Conservation (phyloP, 1,140 invertebrate species). For the Himalopsyche phryganea region DNA sequence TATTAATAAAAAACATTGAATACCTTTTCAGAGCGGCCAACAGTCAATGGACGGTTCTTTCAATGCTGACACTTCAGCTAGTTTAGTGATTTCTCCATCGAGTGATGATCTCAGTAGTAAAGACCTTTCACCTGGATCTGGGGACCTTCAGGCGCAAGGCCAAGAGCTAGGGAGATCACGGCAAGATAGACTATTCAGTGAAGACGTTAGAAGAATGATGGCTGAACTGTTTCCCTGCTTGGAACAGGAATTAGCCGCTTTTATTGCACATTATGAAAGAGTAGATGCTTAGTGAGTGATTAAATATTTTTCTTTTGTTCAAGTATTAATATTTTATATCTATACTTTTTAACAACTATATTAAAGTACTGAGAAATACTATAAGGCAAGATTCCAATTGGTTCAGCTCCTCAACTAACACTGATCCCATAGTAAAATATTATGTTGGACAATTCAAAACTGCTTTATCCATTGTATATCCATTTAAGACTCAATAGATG, state of each 20-base stretch:
- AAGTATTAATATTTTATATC: too few species aligned
- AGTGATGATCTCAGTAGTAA: constrained; percentile 30
- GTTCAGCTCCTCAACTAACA: neutral
- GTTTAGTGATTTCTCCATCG: constrained; percentile 26
- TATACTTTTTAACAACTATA: too few species aligned
- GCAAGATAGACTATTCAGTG: constrained; percentile 68
- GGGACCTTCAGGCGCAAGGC: constrained; percentile 39
- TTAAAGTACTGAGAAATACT: too few species aligned
- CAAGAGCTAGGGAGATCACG: constrained; percentile 47
- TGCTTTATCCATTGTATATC: too few species aligned
- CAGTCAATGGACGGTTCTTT: constrained; percentile 33
- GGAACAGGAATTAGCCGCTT: constrained; percentile 80
- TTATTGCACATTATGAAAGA: constrained; percentile 81
- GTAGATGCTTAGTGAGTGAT: constrained; percentile 80
- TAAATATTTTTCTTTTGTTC: neutral
- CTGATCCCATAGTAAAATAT: too few species aligned
- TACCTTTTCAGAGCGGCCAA: constrained; percentile 30
- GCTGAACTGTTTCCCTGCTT: constrained; percentile 79
- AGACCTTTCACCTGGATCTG: constrained; percentile 30
- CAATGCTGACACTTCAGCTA: constrained; percentile 28
- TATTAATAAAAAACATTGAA: too few species aligned
- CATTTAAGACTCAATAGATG: too few species aligned
- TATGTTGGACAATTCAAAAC: too few species aligned
- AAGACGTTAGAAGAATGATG: constrained; percentile 83
- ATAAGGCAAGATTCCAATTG: constrained; percentile 4